phyloP scores from a whole-genome alignment of 2,888 invertebrate genomes.

The Caenorhabditis uteleia region DNA sequence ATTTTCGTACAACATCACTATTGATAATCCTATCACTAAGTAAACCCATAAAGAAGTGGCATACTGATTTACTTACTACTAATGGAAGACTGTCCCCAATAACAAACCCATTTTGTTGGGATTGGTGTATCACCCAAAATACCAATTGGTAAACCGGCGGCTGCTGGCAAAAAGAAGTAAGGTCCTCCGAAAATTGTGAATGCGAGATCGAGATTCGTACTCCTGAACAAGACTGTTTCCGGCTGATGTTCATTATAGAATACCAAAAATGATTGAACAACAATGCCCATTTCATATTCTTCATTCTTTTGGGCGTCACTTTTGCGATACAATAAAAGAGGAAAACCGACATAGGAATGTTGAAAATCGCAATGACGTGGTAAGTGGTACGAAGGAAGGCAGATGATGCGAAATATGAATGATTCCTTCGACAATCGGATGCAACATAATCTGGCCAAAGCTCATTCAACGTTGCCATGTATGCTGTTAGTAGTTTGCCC shows the following conservation, averaged over 20 bases:
- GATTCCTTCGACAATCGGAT: too few relatives aligned
- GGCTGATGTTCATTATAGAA: too few relatives aligned
- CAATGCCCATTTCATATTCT: conserved; percentile 10
- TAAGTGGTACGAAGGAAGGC: conserved; percentile 21
- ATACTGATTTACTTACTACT: conserved; percentile 15
- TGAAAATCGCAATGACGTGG: conserved; percentile 13
- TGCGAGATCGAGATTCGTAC: conserved; percentile 21
- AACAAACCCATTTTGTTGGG: conserved; percentile 8
- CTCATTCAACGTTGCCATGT: too few relatives aligned
- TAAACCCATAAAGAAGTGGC: neutral
- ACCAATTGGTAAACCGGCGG: conserved; percentile 12
- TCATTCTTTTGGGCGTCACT: conserved; percentile 8
- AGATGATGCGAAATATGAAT: conserved; percentile 10
- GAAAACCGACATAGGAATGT: conserved; percentile 17
- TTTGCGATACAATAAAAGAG: conserved; percentile 10
- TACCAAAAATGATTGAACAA: conserved; percentile 5
- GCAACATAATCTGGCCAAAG: too few relatives aligned
- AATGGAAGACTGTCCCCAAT: conserved; percentile 20
- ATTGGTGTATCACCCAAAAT: conserved; percentile 8
- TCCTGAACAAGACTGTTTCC: too few relatives aligned
- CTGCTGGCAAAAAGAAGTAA: conserved; percentile 13
- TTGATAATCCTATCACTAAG: conserved; percentile 8
- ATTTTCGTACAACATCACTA: conserved; percentile 23
- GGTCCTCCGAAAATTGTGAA: conserved; percentile 11
- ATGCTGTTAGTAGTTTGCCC: too few relatives aligned